Evolutionary conservation across 1,140 invertebrate species (phyloP).

Genomic region (Drosophila ficusphila): DNA sequence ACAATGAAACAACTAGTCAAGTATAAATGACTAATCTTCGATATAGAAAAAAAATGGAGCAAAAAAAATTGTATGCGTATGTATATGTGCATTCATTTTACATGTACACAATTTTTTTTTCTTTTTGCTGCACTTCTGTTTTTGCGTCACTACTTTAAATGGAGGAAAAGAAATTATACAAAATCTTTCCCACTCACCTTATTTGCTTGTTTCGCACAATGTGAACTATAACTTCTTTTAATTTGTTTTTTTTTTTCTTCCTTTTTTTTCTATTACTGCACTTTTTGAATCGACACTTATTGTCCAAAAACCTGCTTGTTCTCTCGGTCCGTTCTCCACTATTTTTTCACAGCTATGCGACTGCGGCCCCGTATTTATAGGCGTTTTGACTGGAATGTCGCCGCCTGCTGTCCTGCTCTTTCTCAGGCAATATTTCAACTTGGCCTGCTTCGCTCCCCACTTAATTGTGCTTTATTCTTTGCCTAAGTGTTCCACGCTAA

Average conservation of each 20-base stretch:
- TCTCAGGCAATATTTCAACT: neutral
- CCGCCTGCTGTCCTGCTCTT: conserved; percentile 10
- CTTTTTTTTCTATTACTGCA: conserved; percentile 3
- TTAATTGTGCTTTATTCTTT: neutral
- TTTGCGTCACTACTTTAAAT: conserved; percentile 36
- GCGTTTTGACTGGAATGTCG: neutral
- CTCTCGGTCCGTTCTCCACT: conserved; percentile 9
- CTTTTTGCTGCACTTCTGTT: conserved; percentile 26
- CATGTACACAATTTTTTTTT: conserved; percentile 10
- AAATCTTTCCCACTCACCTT: conserved; percentile 27
- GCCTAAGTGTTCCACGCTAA: no score
- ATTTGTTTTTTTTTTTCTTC: neutral
- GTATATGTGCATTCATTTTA: no score
- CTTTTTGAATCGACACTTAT: conserved; percentile 30
- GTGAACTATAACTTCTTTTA: conserved; percentile 3
- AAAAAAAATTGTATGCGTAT: conserved; percentile 1
- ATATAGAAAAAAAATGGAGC: neutral
- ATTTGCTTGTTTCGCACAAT: conserved; percentile 9
- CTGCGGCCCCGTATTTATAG: conserved; percentile 40
- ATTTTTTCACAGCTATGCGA: conserved; percentile 20
- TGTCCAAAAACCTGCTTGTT: conserved; percentile 43
- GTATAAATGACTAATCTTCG: conserved; percentile 28
- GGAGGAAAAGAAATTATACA: neutral
- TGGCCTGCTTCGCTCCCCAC: neutral
- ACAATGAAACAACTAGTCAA: neutral